These are phyloP conservation scores for Erebia epiphron DNA, from an alignment of 2,888 invertebrate species.

Conservation along the genomic window DNA sequence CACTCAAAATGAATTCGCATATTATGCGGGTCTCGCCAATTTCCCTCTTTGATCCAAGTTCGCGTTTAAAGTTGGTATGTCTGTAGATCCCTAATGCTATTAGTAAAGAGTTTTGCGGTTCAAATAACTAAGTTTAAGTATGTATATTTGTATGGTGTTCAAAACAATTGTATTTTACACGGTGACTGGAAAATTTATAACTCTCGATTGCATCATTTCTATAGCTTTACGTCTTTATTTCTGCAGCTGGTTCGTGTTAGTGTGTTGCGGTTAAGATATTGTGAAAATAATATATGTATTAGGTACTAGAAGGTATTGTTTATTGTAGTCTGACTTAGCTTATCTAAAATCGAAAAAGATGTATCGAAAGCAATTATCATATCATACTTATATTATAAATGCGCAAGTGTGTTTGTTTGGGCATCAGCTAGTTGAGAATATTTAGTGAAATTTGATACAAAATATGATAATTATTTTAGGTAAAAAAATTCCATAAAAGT, in stretches of 20 bases:
- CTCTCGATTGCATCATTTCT: slow-evolving; percentile 33
- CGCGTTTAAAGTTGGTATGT: neutral
- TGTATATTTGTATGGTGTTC: slow-evolving; percentile 2
- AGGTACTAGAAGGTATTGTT: neutral
- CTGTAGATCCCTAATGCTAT: neutral
- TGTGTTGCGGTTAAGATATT: slow-evolving; percentile 10
- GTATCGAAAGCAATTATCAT: no score
- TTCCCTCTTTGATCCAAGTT: neutral
- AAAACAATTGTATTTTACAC: slow-evolving; percentile 30
- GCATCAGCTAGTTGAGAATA: no score
- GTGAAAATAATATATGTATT: slow-evolving; percentile 1
- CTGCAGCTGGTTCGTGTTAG: slow-evolving; percentile 1
- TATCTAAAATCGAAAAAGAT: neutral
- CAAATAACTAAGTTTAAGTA: slow-evolving; percentile 12
- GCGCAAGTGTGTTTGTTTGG: no score
- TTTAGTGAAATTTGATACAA: no score
- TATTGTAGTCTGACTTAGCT: neutral
- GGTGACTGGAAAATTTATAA: slow-evolving; percentile 33
- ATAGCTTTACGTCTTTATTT: slow-evolving; percentile 12
- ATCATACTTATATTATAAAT: no score
- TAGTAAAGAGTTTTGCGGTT: slow-evolving; percentile 32
- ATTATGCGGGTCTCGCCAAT: no score
- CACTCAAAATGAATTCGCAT: no score
- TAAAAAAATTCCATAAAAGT: no score
- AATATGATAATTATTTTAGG: no score